Percentiles rank a stretch among this genome's conserved stretches.
Conservation (phyloP, 2,888 invertebrate genomes). For the Dorcus hopei region DNA sequence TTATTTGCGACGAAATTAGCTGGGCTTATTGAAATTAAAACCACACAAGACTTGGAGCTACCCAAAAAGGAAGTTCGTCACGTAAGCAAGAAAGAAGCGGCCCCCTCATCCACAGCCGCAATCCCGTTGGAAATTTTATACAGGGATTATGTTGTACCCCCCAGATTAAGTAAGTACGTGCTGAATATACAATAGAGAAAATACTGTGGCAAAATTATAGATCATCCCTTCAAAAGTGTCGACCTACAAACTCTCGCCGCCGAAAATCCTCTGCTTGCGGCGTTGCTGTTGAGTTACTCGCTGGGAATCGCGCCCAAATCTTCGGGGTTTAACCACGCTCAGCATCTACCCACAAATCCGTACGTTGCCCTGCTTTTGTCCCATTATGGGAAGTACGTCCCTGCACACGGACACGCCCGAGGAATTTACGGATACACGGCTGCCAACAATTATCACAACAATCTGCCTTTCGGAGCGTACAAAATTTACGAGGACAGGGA, state of each 20-base stretch:
- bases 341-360: conserved; percentile 59
- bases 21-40: not conserved
- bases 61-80: not conserved
- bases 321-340: conserved; percentile 53
- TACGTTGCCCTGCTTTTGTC: conserved; percentile 60
- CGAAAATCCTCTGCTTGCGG: conserved; percentile 39
- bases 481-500: conserved; percentile 50
- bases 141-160: not conserved
- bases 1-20: not conserved
- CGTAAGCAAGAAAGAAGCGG: not conserved
- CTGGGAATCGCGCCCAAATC: conserved; percentile 34
- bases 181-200: too few species aligned
- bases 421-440: conserved; percentile 62
- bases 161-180: too few species aligned
- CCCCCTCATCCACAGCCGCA: not conserved
- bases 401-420: conserved; percentile 36
- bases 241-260: conserved; percentile 11
- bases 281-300: conserved; percentile 36
- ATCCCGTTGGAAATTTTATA: conserved; percentile 3
- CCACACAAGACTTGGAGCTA: not conserved
- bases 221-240: conserved; percentile 2
- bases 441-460: conserved; percentile 64
- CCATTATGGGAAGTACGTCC: conserved; percentile 62
- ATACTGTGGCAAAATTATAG: not conserved
- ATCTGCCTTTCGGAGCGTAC: conserved; percentile 62